phyloP scores from a whole-genome alignment of 2,797 vertebrate genomes.

The Anniella stebbinsi region DNA sequence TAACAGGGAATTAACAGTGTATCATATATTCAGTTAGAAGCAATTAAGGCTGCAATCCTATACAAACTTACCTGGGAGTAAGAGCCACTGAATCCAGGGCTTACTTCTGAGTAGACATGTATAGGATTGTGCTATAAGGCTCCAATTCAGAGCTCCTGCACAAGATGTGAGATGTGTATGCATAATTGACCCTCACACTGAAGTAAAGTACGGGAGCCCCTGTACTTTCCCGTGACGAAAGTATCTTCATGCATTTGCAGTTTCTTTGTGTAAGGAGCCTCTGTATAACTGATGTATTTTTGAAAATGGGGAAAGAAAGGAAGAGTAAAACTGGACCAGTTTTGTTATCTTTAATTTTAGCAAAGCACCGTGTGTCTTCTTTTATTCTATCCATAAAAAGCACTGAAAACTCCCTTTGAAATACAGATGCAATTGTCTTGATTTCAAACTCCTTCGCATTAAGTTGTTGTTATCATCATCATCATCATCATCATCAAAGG shows the following conservation, averaged over 20 bases:
- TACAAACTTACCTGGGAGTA: background rate
- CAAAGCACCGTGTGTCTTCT: background rate
- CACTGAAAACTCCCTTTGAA: background rate
- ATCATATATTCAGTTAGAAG: conserved; percentile 41
- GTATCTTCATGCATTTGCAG: background rate
- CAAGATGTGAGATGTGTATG: background rate
- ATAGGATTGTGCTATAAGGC: background rate
- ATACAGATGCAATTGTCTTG: background rate
- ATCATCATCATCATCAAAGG: no score
- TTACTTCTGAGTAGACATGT: background rate
- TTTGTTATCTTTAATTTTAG: background rate
- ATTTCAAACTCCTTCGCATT: background rate
- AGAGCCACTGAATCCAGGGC: background rate
- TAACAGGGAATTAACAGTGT: conserved; percentile 28
- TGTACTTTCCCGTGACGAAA: background rate
- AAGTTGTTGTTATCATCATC: no score
- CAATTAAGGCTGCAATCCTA: background rate
- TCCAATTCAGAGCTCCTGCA: background rate
- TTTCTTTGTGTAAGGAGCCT: background rate
- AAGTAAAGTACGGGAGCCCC: background rate
- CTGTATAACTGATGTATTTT: background rate
- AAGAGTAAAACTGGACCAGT: background rate
- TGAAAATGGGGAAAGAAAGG: background rate
- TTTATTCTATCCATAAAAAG: background rate
- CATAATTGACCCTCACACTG: background rate